These are phyloP conservation scores for Tethea ocularis DNA, from an alignment of 2,888 invertebrate species.

Conservation along the genomic window DNA sequence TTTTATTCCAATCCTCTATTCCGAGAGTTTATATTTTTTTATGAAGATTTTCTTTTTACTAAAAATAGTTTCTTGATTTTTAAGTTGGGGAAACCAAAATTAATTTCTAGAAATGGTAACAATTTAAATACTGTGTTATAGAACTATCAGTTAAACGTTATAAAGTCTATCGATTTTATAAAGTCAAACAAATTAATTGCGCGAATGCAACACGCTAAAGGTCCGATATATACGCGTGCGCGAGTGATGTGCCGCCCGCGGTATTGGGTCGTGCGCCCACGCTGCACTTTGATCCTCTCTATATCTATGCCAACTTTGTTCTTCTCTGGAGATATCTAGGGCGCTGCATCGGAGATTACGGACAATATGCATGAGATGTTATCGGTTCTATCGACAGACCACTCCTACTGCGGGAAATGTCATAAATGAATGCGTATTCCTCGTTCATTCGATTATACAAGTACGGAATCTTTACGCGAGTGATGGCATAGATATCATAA, in stretches of 20 bases:
- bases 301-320: conserved; percentile 81
- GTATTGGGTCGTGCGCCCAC: conserved; percentile 82
- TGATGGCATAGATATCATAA: not conserved
- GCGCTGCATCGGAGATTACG: conserved; percentile 61
- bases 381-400: conserved; percentile 48
- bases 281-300: conserved; percentile 78
- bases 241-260: conserved; percentile 60
- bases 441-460: conserved; percentile 18
- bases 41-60: too few relatives aligned
- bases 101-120: not conserved
- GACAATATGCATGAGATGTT: conserved; percentile 54
- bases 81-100: not conserved
- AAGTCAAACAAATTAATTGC: conserved; percentile 56
- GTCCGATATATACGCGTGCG: conserved; percentile 71
- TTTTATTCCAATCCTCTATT: conserved; percentile 68
- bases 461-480: conserved; percentile 12
- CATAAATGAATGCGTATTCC: conserved; percentile 16
- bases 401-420: conserved; percentile 31
- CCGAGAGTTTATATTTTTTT: conserved; percentile 7
- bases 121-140: not conserved
- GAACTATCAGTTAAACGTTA: conserved; percentile 40
- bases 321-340: conserved; percentile 76
- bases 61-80: not conserved
- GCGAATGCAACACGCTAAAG: conserved; percentile 62
- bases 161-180: conserved; percentile 51